A percentile compares a stretch with the other conserved stretches of the same genome.
These are phyloP conservation scores for Chrysogorgia sp. DNA, from an alignment of 92 coral and sea anemone genomes.

Conservation along the genomic window DNA sequence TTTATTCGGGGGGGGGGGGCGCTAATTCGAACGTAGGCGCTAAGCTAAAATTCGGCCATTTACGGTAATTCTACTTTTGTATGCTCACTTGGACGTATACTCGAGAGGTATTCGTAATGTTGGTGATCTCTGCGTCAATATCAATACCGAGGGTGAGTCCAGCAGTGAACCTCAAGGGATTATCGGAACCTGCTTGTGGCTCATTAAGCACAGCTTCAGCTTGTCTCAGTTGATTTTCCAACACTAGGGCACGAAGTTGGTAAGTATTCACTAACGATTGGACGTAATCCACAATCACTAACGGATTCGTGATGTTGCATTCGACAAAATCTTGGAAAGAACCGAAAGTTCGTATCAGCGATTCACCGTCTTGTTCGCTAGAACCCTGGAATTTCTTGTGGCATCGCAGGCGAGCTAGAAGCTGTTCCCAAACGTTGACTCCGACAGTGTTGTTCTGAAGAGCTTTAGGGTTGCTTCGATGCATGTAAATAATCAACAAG, in stretches of 20 bases:
- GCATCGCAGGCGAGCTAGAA: constrained; percentile 77
- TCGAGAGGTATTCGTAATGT: constrained; percentile 70
- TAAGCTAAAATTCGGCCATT: too few species aligned
- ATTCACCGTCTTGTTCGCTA: constrained; percentile 68
- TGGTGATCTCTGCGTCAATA: constrained; percentile 84
- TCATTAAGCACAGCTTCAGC: constrained; percentile 81
- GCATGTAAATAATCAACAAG: constrained; percentile 76
- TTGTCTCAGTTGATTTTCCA: constrained; percentile 70
- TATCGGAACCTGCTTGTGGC: constrained; percentile 94
- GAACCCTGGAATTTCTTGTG: constrained; percentile 65
- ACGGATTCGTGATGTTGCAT: constrained; percentile 90
- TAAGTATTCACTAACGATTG: constrained; percentile 70
- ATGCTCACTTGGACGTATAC: constrained; percentile 84
- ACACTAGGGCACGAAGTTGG: constrained; percentile 59
- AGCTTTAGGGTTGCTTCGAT: constrained; percentile 63
- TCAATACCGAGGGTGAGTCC: constrained; percentile 89
- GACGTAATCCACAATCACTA: constrained; percentile 74
- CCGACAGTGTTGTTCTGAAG: constrained; percentile 43
- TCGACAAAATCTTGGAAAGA: constrained; percentile 91
- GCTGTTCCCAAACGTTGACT: constrained; percentile 82
- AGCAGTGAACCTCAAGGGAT: constrained; percentile 87
- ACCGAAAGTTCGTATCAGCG: constrained; percentile 71
- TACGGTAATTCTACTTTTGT: background rate
- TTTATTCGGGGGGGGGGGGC: too few species aligned
- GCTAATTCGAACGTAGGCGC: too few species aligned